Evolutionary conservation across 1,140 invertebrate species (phyloP).

Genomic region (Megalopta genalis): DNA sequence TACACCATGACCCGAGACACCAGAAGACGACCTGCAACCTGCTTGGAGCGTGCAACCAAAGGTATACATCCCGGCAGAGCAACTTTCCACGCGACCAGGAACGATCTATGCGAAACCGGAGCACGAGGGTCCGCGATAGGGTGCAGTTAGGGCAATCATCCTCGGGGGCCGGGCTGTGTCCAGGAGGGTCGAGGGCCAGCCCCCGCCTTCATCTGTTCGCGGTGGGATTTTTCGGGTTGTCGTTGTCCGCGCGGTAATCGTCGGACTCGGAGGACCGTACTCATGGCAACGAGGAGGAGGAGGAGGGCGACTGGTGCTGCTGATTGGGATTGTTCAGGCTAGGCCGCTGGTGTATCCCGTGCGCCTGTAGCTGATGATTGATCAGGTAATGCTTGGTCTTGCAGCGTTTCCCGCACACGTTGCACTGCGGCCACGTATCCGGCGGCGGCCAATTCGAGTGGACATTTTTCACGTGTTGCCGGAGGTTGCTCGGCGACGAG

Average conservation of each 20-base stretch:
- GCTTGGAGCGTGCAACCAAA: too few relatives aligned
- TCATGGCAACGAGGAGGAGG: conserved; percentile 67
- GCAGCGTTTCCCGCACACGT: conserved; percentile 87
- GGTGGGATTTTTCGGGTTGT: conserved; percentile 2
- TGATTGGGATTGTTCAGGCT: conserved; percentile 68
- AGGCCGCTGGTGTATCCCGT: conserved; percentile 84
- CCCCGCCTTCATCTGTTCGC: conserved; percentile 29
- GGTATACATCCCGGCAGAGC: too few relatives aligned
- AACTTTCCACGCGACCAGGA: background rate
- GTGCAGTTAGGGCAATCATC: background rate
- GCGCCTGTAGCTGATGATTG: conserved; percentile 87
- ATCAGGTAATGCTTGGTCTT: conserved; percentile 89
- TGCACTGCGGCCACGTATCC: conserved; percentile 86
- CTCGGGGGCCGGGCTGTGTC: conserved; percentile 18
- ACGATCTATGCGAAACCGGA: background rate
- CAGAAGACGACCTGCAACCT: too few relatives aligned
- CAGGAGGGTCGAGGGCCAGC: conserved; percentile 13
- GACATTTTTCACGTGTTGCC: conserved; percentile 87
- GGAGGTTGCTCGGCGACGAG: conserved; percentile 85
- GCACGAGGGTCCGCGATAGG: too few relatives aligned
- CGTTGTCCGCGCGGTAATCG: background rate
- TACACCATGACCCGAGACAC: too few relatives aligned
- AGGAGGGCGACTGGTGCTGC: conserved; percentile 64
- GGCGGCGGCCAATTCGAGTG: conserved; percentile 85
- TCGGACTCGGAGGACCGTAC: conserved; percentile 52